Evolutionary conservation across 2,888 invertebrate genomes (phyloP).

Genomic region (Apotomis turbidana): DNA sequence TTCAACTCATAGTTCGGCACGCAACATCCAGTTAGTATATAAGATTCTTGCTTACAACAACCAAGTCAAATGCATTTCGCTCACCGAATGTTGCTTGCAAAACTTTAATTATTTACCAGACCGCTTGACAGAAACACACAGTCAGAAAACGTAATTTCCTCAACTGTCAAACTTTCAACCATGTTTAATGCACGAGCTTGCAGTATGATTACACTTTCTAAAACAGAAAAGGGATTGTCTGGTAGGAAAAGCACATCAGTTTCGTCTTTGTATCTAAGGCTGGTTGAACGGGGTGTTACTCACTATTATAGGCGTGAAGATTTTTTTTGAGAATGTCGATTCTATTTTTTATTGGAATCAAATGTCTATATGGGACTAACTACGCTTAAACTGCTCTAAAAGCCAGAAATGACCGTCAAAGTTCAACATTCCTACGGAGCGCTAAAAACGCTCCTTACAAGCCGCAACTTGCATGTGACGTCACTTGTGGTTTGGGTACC

Average conservation of each 20-base stretch:
- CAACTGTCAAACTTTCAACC: neutral
- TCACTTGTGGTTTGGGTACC: no score
- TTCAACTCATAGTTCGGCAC: no score
- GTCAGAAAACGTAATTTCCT: conserved; percentile 10
- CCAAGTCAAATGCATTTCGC: neutral
- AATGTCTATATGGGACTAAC: no score
- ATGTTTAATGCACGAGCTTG: neutral
- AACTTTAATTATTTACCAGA: neutral
- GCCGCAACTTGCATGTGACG: no score
- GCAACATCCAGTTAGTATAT: no score
- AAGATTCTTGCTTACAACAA: neutral
- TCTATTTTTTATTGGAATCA: no score
- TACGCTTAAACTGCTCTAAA: no score
- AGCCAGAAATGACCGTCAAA: no score
- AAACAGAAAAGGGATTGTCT: neutral
- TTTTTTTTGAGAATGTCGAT: no score
- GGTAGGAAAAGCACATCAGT: neutral
- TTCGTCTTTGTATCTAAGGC: neutral
- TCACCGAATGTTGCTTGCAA: neutral
- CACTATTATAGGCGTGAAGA: no score
- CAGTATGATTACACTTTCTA: neutral
- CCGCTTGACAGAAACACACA: neutral
- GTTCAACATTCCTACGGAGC: no score
- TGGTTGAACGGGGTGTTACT: neutral
- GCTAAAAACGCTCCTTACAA: no score